Evolutionary conservation across 2,888 invertebrate species (phyloP), one percentile per base, ranked within the genome.

Genomic region (Rhagonycha lutea): DNA sequence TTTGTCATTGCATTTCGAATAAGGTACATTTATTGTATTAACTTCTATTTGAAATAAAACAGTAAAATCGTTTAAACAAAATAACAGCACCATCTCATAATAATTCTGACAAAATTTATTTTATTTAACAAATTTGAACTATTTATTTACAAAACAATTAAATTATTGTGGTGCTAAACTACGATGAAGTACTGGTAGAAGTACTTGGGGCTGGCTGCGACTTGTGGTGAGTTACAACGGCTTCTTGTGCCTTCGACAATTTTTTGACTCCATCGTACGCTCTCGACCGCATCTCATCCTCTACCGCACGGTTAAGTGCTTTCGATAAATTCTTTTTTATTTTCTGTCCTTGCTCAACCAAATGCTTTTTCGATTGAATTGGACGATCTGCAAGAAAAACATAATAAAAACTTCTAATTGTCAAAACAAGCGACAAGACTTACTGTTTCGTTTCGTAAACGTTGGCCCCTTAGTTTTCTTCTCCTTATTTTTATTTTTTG

Each of bases 281-380:
- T 75, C 89, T 85, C 1, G 91, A 89, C 69, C 94, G 86, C 67
- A 94, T 88, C 86, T 94, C 92, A 79, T 92, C 87, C 85, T 94
- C 94, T 69, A 92, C 91, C 3, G 91, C 89, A 82, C 91, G 91
- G 83, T 94, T 94, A n/a, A 94, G 92, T 84, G 91, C 92, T 86
- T 92, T 93, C 7, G 92, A 90, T 12, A 94, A 91, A 72, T 90
- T 89, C 79, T 91, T 90, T 83, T 93, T 94, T 84, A 94, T 88
- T 83, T 92, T 93, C 80, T 90, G 90, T 0, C 90, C 86, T 83
- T 92, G 92, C 70, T 91, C 87, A 26, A 89, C 87, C 74, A 89
- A 89, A 14, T 87, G 84, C 81, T 93, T 93, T 82, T 93, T 94
- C 60, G 92, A 91, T 74, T 90, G 90, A 18, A 91, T 91, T 0